A percentile compares a stretch with the other conserved stretches of the same genome.
Conservation (phyloP, 2,113 vertebrate species). For the Tetrax tetrax region DNA sequence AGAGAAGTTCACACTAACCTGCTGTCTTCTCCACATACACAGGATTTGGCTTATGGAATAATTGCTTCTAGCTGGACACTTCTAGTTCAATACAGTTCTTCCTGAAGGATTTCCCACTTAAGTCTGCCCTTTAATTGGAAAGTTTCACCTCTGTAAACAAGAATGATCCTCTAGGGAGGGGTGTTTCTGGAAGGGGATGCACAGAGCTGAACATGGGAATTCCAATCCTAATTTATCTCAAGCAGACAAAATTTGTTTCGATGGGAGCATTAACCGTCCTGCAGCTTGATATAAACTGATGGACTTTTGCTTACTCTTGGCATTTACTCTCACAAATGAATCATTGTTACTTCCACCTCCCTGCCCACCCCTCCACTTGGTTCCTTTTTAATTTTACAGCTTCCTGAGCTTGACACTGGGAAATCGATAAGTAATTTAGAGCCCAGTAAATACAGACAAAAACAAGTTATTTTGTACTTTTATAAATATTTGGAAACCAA, state of each 20-base stretch:
- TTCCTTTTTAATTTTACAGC: constrained; percentile 70
- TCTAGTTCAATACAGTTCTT: neutral
- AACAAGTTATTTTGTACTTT: constrained; percentile 68
- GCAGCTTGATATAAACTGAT: neutral
- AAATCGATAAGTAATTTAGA: constrained; percentile 84
- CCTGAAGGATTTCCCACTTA: neutral
- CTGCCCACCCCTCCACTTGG: constrained; percentile 46
- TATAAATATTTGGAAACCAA: constrained; percentile 69
- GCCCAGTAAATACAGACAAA: constrained; percentile 45
- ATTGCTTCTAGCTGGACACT: neutral
- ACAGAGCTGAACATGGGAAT: neutral
- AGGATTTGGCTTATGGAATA: neutral
- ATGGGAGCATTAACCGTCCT: neutral
- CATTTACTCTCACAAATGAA: constrained; percentile 33
- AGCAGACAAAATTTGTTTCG: neutral
- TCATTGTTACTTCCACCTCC: constrained; percentile 36
- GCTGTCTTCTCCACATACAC: neutral
- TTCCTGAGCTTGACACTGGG: constrained; percentile 62
- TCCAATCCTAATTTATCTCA: constrained; percentile 3
- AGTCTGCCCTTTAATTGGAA: neutral
- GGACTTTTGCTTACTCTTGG: constrained; percentile 18
- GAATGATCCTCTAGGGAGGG: neutral
- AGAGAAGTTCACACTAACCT: neutral
- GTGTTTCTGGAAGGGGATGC: neutral
- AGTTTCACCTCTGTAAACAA: neutral